phyloP scores from a whole-genome alignment of 2,113 vertebrate species.

The Lipophrys pholis region DNA sequence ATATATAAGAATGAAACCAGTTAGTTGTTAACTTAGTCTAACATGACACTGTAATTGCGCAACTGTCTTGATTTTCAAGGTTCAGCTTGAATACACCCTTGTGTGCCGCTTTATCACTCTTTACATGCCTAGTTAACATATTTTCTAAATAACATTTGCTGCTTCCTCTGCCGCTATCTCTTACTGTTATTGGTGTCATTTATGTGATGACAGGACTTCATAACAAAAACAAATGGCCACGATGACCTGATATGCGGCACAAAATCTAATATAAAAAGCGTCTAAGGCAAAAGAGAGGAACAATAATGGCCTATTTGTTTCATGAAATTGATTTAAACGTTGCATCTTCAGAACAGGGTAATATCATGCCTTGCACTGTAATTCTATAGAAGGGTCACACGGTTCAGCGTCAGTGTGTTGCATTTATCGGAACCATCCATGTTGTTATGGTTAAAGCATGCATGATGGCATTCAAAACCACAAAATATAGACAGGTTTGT shows the following conservation, averaged over 20 bases:
- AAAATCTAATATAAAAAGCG: neutral
- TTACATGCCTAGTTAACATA: no score
- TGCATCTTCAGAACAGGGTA: neutral
- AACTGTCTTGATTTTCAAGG: neutral
- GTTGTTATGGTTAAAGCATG: neutral
- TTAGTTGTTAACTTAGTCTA: neutral
- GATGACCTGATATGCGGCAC: neutral
- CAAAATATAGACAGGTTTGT: no score
- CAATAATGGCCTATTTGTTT: neutral
- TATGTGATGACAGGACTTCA: slow-evolving; percentile 7
- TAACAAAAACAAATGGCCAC: neutral
- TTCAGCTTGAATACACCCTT: no score
- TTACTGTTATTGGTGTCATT: neutral
- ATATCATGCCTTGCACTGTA: neutral
- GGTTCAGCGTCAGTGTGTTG: neutral
- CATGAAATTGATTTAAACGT: neutral
- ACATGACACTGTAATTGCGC: neutral
- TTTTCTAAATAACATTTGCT: neutral
- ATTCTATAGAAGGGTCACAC: neutral
- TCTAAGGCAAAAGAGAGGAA: neutral
- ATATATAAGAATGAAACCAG: neutral
- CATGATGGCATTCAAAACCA: neutral
- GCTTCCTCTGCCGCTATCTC: slow-evolving; percentile 25
- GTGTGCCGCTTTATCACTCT: no score
- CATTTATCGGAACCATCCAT: neutral